These are phyloP conservation scores for Lophochroa leadbeateri DNA, from an alignment of 2,113 vertebrate species.

Conservation along the genomic window DNA sequence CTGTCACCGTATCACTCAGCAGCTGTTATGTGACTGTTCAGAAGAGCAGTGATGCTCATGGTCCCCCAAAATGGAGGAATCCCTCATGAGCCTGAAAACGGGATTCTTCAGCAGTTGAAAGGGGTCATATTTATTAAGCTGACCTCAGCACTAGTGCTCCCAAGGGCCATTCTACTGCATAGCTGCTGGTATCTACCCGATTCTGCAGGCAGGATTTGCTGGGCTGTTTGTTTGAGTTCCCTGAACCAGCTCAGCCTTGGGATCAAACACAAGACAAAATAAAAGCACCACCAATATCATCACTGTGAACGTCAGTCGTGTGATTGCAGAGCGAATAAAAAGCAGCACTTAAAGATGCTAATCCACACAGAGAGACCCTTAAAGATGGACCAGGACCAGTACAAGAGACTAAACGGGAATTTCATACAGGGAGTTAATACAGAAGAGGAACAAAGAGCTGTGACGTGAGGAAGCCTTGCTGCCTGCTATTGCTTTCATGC, in stretches of 20 bases:
- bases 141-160: not conserved
- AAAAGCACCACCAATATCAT: not conserved
- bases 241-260: not conserved
- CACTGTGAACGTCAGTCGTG: fast-evolving
- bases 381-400: not conserved
- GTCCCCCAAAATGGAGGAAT: not conserved
- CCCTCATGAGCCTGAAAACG: not conserved
- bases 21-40: not conserved
- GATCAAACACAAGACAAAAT: not conserved
- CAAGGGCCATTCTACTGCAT: not conserved
- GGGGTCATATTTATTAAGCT: not conserved
- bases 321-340: not conserved
- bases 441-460: not conserved
- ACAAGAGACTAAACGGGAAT: not conserved
- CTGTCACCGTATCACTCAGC: not conserved
- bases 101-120: not conserved
- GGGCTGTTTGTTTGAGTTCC: not conserved
- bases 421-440: not conserved
- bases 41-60: not conserved
- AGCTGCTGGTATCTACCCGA: fast-evolving
- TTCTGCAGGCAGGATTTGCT: not conserved
- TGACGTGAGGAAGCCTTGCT: not conserved
- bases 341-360: not conserved
- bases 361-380: not conserved
- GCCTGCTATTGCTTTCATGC: not conserved